A percentile compares a stretch with the other conserved stretches of the same genome.
These are phyloP conservation scores for Rhingia campestris DNA, from an alignment of 2,888 invertebrate genomes.

Conservation along the genomic window DNA sequence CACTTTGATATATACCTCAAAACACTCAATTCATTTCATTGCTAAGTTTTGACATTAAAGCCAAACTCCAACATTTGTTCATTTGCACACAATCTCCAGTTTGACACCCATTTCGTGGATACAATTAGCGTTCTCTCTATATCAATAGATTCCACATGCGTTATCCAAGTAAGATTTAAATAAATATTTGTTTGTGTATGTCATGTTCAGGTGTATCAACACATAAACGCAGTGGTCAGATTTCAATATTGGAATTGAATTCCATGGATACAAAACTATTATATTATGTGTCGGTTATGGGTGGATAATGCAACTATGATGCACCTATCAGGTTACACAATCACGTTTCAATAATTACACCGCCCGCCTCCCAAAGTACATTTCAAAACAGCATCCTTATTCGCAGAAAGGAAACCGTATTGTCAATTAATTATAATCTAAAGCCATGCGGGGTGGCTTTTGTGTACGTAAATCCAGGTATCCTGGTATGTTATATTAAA, in stretches of 20 bases:
- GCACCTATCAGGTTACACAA: conserved; percentile 37
- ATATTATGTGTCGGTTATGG: too few species aligned
- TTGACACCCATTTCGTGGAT: neutral
- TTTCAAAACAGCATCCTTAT: neutral
- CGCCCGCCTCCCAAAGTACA: conserved; percentile 1
- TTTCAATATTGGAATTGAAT: conserved; percentile 32
- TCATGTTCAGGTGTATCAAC: neutral
- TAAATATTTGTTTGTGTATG: neutral
- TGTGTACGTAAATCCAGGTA: neutral
- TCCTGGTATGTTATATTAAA: too few species aligned
- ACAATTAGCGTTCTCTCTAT: neutral
- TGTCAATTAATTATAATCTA: conserved; percentile 4
- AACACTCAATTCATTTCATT: too few species aligned
- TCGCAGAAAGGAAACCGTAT: neutral
- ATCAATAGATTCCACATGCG: neutral
- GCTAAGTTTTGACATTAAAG: too few species aligned
- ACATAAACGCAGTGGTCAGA: neutral
- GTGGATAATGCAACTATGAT: neutral
- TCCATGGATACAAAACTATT: neutral
- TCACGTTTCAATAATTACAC: conserved; percentile 41
- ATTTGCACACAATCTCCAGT: too few species aligned
- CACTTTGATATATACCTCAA: too few species aligned
- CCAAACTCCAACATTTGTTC: too few species aligned
- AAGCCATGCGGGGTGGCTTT: neutral
- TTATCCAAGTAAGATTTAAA: conserved; percentile 55